Evolutionary conservation across 2,888 invertebrate genomes (phyloP).

Genomic region (Scaptomyza tumidula): DNA sequence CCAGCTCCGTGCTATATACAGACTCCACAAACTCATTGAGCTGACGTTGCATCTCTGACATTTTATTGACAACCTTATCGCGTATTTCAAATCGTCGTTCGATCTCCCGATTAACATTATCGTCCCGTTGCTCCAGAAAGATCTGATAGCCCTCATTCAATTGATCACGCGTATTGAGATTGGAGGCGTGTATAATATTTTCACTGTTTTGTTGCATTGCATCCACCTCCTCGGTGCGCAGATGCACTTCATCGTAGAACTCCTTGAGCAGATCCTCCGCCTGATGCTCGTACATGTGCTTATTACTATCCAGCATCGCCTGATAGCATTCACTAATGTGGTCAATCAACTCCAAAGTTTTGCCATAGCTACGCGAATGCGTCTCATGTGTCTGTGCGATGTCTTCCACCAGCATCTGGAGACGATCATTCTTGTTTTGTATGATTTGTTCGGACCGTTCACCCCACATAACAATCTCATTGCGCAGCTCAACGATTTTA

Average conservation of each 20-base stretch:
- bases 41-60: conserved; percentile 71
- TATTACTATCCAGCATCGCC: conserved; percentile 55
- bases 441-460: conserved; percentile 56
- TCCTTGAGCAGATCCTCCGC: conserved; percentile 72
- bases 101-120: conserved; percentile 73
- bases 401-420: conserved; percentile 68
- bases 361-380: conserved; percentile 64
- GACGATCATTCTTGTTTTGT: conserved; percentile 74
- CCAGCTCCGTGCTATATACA: conserved; percentile 65
- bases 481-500: conserved; percentile 71
- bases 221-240: conserved; percentile 54
- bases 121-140: conserved; percentile 72
- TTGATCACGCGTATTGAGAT: conserved; percentile 62
- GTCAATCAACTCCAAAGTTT: conserved; percentile 74
- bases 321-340: conserved; percentile 75
- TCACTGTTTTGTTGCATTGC: conserved; percentile 68
- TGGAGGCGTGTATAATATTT: conserved; percentile 76
- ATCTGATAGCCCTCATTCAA: conserved; percentile 68
- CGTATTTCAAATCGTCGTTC: conserved; percentile 74
- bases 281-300: conserved; percentile 71
- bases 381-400: conserved; percentile 74
- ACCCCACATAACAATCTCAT: conserved; percentile 76
- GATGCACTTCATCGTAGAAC: conserved; percentile 66
- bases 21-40: conserved; percentile 68
- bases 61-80: conserved; percentile 70